Conservation (phyloP, 2,888 invertebrate species). For the Drosophila borborema region DNA sequence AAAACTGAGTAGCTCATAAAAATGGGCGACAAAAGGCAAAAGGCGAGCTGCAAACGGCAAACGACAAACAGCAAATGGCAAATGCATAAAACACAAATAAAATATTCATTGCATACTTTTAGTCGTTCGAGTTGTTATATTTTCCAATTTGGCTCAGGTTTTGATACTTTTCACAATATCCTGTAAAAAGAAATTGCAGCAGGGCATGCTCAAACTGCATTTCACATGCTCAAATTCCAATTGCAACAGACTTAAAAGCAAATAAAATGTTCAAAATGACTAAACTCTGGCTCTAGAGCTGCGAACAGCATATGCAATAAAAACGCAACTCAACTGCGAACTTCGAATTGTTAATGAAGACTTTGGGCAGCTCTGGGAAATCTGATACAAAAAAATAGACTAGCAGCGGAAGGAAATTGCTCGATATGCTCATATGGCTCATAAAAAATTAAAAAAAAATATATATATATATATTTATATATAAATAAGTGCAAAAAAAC, state of each 20-base stretch:
- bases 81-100: constrained; percentile 69
- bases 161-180: constrained; percentile 4
- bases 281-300: too few relatives aligned
- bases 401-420: too few relatives aligned
- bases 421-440: too few relatives aligned
- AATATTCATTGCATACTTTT: constrained; percentile 77
- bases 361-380: too few relatives aligned
- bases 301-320: too few relatives aligned
- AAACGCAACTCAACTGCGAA: too few relatives aligned
- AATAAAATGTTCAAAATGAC: too few relatives aligned
- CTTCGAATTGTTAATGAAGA: too few relatives aligned
- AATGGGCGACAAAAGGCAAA: constrained; percentile 46
- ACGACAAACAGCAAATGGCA: constrained; percentile 56
- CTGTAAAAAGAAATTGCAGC: neutral
- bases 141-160: constrained; percentile 13
- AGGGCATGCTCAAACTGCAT: neutral
- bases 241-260: neutral
- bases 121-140: constrained; percentile 52
- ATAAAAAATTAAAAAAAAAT: too few relatives aligned
- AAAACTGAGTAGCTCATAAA: constrained; percentile 39
- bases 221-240: neutral
- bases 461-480: too few relatives aligned
- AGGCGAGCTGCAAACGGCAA: constrained; percentile 26
- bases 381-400: too few relatives aligned
- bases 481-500: too few relatives aligned